Base-by-base conservation (phyloP, 2,888 invertebrate genomes). In the Odontocolon sp. region DNA sequence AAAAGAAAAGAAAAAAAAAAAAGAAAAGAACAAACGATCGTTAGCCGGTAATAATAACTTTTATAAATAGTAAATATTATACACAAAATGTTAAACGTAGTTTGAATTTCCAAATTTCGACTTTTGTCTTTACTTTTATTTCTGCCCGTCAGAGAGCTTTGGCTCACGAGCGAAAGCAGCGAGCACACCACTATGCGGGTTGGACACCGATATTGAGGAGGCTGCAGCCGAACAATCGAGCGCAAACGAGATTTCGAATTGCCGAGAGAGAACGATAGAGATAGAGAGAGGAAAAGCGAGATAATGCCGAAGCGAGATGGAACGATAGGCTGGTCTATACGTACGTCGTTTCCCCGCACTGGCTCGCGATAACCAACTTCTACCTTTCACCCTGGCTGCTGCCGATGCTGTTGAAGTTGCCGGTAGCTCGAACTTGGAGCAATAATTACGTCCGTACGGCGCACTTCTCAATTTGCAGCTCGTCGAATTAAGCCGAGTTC, bases 401-500 rank as follows among this genome's bases (percentile, higher is more conserved):
- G 67, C 23, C n/a, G 33, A 67, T 21, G 14, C 33, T 16, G 67
- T 16, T 16, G 33, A 67, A 31, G 14, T 23, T 33, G 8, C 47
- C 14, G 31, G 28, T 57, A 4, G 28, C 69, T 50, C 50, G 31
- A 40, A 69, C 50, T 69, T 59, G 42, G 56, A 67, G 67, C 56
- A 67, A 67, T 67, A 67, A 67, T 67, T 67, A 67, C 67, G 67
- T 21, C 56, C 40, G 66, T 31, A 54, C 38, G 54, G 23, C 16
- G 45, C 21, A 57, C 59, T 69, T 69, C 47, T 50, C 68, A 69
- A 59, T 69, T 69, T 69, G 36, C 59, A 69, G 50, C 57, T 50
- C 47, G 38, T 69, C 61, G 69, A 61, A 69, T 69, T 59, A 59
- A 69, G 14, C 59, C 16, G 40, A 69, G 50, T 69, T 69, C 50